A percentile compares a stretch with the other conserved stretches of the same genome.
Evolutionary conservation across 2,888 invertebrate genomes (phyloP).

Genomic region (Zaprionus obscuricornis): DNA sequence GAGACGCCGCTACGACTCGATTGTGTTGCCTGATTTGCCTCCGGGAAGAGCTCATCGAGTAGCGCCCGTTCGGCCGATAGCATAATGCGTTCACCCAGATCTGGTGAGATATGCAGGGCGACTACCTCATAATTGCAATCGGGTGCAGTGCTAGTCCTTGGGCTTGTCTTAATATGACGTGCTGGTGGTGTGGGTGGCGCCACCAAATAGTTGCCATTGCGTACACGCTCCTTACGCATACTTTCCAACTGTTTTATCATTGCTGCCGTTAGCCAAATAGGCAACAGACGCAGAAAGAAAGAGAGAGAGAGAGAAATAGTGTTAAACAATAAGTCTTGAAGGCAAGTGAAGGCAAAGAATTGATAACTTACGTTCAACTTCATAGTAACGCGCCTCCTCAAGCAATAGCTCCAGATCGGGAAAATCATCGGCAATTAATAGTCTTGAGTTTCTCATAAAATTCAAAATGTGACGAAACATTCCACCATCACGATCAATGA

Average conservation of each 20-base stretch:
- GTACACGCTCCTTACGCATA: constrained; percentile 88
- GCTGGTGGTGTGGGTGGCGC: constrained; percentile 83
- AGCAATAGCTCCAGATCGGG: constrained; percentile 92
- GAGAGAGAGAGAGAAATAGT: neutral
- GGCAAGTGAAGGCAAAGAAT: constrained; percentile 2
- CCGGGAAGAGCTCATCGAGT: constrained; percentile 90
- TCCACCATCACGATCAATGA: constrained; percentile 98
- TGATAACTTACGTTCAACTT: constrained; percentile 90
- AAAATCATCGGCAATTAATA: constrained; percentile 94
- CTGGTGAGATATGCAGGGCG: constrained; percentile 90
- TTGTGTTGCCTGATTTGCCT: constrained; percentile 90
- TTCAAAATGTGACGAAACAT: constrained; percentile 99
- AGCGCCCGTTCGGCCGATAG: constrained; percentile 91
- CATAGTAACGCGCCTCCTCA: constrained; percentile 96
- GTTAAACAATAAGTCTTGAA: neutral
- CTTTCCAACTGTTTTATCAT: constrained; percentile 90
- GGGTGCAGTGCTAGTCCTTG: constrained; percentile 70
- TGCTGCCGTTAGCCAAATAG: constrained; percentile 84
- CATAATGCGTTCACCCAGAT: constrained; percentile 90
- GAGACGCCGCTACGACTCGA: constrained; percentile 91
- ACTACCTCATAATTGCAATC: constrained; percentile 89
- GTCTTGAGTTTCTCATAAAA: constrained; percentile 95
- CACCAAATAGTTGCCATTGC: constrained; percentile 85
- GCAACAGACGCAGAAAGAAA: neutral
- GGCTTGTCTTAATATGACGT: constrained; percentile 78